Conservation (phyloP, 2,888 invertebrate species). For the Ophion ventricosus region DNA sequence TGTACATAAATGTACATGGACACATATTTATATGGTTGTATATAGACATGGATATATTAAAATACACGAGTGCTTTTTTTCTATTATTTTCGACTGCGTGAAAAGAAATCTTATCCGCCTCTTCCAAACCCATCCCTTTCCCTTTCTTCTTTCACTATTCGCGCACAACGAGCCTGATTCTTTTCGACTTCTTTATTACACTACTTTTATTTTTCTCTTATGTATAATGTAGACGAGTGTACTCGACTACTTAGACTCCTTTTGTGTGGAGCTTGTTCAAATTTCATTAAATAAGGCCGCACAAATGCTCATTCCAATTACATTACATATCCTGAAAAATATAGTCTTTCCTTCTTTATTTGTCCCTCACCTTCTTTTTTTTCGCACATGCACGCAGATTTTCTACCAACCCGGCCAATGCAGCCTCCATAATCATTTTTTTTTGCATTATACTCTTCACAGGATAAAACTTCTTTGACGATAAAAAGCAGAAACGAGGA, state of each 20-base stretch:
- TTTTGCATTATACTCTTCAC: not conserved
- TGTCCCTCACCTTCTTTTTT: not conserved
- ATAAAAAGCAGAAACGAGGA: slow-evolving; percentile 10
- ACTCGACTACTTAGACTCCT: slow-evolving; percentile 14
- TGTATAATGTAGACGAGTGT: not conserved
- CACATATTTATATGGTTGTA: not conserved
- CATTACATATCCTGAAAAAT: slow-evolving; percentile 40
- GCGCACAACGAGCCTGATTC: slow-evolving; percentile 29
- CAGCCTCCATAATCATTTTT: not conserved
- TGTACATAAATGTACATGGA: no score
- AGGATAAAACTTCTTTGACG: slow-evolving; percentile 35
- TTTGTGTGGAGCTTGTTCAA: slow-evolving; percentile 51
- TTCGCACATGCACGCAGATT: slow-evolving; percentile 19
- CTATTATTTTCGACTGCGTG: not conserved
- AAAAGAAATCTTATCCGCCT: slow-evolving; percentile 64
- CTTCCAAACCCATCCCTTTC: slow-evolving; percentile 55
- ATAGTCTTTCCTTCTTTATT: slow-evolving; percentile 12
- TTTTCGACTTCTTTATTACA: slow-evolving; percentile 26
- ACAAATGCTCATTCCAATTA: slow-evolving; percentile 74
- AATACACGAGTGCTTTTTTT: slow-evolving; percentile 21
- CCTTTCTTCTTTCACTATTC: slow-evolving; percentile 27
- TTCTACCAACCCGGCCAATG: not conserved
- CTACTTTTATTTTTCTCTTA: slow-evolving; percentile 21
- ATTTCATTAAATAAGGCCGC: slow-evolving; percentile 74
- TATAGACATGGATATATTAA: no score